phyloP scores from a whole-genome alignment of 2,888 invertebrate genomes.

The Penaeus monodon region DNA sequence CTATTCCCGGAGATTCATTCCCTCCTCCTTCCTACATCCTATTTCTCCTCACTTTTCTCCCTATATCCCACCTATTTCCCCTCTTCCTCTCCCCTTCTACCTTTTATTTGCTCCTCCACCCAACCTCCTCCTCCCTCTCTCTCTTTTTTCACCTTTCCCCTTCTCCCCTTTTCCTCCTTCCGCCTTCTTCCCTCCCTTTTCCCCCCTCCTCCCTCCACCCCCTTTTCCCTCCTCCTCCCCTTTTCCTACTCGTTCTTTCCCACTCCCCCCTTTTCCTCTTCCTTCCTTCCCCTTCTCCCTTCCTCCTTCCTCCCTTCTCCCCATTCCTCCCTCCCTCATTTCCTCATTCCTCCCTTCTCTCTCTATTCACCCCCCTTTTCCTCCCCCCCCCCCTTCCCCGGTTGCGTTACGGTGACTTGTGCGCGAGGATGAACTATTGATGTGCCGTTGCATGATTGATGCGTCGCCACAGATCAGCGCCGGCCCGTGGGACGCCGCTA shows the following conservation, averaged over 20 bases:
- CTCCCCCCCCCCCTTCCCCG: not conserved
- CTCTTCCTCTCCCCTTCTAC: not conserved
- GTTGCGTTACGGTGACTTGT: no score
- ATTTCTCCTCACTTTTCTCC: not conserved
- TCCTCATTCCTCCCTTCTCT: not conserved
- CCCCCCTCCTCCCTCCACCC: not conserved
- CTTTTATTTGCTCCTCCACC: no score
- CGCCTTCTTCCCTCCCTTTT: not conserved
- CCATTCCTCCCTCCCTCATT: not conserved
- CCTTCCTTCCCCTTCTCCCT: not conserved
- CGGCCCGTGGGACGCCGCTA: no score
- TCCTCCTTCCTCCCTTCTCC: not conserved
- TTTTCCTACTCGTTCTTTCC: not conserved
- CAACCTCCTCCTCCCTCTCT: not conserved
- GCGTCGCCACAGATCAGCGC: no score
- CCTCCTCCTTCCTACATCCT: no score
- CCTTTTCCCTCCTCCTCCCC: not conserved
- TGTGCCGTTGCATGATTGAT: no score
- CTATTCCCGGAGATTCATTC: no score
- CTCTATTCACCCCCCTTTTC: not conserved
- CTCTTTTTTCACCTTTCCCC: not conserved
- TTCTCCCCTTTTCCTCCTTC: not conserved
- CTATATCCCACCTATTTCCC: no score
- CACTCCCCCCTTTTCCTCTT: not conserved
- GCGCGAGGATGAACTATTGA: no score